These are phyloP conservation scores for Agriopis marginaria DNA, from an alignment of 2,888 invertebrate genomes.

Conservation along the genomic window DNA sequence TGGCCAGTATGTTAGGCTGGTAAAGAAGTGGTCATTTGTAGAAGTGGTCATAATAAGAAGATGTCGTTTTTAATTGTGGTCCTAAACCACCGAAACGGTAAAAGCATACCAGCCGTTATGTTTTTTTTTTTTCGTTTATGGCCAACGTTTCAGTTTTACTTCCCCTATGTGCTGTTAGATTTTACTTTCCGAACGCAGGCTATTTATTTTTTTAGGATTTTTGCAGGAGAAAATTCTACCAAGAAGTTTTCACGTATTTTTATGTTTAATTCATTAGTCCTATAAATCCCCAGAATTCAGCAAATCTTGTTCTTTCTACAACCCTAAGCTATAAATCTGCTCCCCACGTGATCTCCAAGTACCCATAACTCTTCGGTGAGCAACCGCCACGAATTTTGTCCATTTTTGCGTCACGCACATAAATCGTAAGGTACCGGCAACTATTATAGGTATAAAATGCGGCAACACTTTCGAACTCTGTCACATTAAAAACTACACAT, in stretches of 20 bases:
- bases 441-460: conserved; percentile 19
- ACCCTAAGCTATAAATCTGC: conserved; percentile 35
- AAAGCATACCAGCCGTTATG: no score
- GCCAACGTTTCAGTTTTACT: neutral
- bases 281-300: conserved; percentile 33
- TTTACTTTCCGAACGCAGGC: neutral
- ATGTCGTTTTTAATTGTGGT: no score
- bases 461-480: conserved; percentile 7
- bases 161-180: neutral
- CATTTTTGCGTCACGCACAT: conserved; percentile 79
- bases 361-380: conserved; percentile 44
- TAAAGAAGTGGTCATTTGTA: no score
- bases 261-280: conserved; percentile 37
- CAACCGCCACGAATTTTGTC: conserved; percentile 63
- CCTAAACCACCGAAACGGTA: no score
- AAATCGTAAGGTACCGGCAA: conserved; percentile 72
- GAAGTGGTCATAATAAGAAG: no score
- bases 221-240: neutral
- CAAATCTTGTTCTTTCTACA: conserved; percentile 35
- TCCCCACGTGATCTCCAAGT: conserved; percentile 35
- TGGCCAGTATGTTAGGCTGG: neutral
- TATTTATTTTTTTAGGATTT: conserved; percentile 15
- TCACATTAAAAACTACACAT: neutral
- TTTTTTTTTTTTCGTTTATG: neutral
- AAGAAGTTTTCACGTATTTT: conserved; percentile 31